Evolutionary conservation across 2,797 vertebrate genomes (phyloP).

Genomic region (Karalla daura): DNA sequence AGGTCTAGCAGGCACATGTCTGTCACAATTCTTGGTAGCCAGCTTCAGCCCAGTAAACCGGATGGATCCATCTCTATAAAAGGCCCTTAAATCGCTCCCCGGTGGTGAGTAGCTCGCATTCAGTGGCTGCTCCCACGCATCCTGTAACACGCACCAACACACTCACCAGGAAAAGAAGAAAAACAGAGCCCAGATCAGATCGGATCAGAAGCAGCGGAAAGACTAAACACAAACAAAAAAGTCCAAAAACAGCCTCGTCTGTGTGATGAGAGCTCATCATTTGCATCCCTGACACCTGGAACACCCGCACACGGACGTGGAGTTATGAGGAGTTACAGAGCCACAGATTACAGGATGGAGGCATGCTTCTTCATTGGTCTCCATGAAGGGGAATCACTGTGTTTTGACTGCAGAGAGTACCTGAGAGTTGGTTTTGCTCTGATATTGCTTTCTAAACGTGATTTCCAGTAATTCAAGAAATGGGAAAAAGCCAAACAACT

Average conservation of each 20-base stretch:
- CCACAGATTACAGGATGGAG: too few species aligned
- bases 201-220: conserved; percentile 28
- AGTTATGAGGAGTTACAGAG: conserved; percentile 14
- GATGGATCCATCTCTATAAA: conserved; percentile 77
- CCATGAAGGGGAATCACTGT: too few species aligned
- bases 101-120: conserved; percentile 61
- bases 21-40: conserved; percentile 73
- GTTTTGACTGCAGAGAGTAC: too few species aligned
- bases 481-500: too few species aligned
- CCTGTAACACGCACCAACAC: conserved; percentile 62
- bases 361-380: too few species aligned
- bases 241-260: conserved; percentile 9
- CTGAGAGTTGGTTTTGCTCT: too few species aligned
- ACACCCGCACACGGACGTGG: conserved; percentile 18
- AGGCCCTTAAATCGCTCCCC: conserved; percentile 78
- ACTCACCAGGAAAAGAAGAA: conserved; percentile 38
- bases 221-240: too few species aligned
- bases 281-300: conserved; percentile 52
- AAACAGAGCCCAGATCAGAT: conserved; percentile 59
- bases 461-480: too few species aligned
- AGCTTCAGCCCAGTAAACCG: conserved; percentile 77
- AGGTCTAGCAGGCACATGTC: conserved; percentile 75
- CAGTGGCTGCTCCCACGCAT: conserved; percentile 54
- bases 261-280: conserved; percentile 43
- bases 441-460: too few species aligned